Percentiles rank a stretch among this genome's conserved stretches.
These are phyloP conservation scores for Lissocephala sabroskyi DNA, from an alignment of 2,888 invertebrate genomes.

Conservation along the genomic window DNA sequence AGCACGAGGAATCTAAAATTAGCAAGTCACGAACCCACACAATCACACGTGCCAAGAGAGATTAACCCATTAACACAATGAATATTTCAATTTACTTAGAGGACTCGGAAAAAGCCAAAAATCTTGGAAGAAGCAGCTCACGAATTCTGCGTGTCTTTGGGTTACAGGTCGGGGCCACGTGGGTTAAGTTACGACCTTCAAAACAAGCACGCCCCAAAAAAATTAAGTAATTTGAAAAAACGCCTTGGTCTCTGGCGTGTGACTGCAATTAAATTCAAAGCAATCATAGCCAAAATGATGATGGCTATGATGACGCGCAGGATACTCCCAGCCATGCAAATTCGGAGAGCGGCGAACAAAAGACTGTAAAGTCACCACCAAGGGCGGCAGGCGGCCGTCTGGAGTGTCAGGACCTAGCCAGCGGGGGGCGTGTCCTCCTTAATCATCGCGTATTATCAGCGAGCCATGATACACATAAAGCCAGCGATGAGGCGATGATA, in stretches of 20 bases:
- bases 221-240: conserved; percentile 26
- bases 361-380: conserved; percentile 40
- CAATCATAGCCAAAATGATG: conserved; percentile 22
- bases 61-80: neutral
- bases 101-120: no score
- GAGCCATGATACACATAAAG: conserved; percentile 37
- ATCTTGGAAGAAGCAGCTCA: neutral
- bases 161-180: no score
- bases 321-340: conserved; percentile 25
- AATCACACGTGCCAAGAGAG: neutral
- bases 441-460: conserved; percentile 47
- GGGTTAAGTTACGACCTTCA: no score
- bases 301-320: conserved; percentile 31
- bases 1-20: conserved; percentile 14
- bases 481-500: conserved; percentile 39
- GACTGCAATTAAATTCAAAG: conserved; percentile 53
- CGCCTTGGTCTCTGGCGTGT: conserved; percentile 17
- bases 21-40: conserved; percentile 22
- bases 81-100: no score
- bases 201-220: conserved; percentile 36
- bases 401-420: conserved; percentile 23
- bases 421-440: conserved; percentile 29
- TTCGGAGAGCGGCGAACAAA: neutral
- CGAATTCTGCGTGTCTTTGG: no score
- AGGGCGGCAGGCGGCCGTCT: conserved; percentile 2